These are phyloP conservation scores for Euphydryas editha DNA, from an alignment of 2,888 invertebrate genomes.

Conservation along the genomic window DNA sequence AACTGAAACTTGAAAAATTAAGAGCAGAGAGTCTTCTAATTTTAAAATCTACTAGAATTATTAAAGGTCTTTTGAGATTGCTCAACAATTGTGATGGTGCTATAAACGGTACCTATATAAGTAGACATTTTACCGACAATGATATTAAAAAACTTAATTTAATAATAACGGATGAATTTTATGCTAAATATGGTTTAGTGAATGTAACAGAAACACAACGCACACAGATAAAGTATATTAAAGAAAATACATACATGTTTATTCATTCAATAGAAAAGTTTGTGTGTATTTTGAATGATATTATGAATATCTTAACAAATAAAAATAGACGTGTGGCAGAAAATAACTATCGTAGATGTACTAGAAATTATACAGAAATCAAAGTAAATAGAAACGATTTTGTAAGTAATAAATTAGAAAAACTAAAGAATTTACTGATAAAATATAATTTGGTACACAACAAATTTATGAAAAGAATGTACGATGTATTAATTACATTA, in stretches of 20 bases:
- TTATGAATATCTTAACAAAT: conserved; percentile 54
- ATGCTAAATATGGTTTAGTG: conserved; percentile 29
- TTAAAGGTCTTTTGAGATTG: conserved; percentile 55
- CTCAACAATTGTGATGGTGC: conserved; percentile 29
- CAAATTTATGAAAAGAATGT: conserved; percentile 62
- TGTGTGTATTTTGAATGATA: conserved; percentile 58
- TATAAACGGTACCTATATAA: conserved; percentile 32
- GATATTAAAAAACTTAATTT: conserved; percentile 56
- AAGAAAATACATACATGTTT: conserved; percentile 59
- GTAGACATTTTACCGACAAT: conserved; percentile 39
- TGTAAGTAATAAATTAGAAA: conserved; percentile 48
- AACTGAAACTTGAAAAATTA: conserved; percentile 57
- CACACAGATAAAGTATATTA: conserved; percentile 60
- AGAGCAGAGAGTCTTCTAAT: conserved; percentile 58
- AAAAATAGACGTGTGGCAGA: conserved; percentile 35
- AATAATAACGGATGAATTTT: conserved; percentile 54
- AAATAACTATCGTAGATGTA: conserved; percentile 30
- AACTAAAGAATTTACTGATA: conserved; percentile 54
- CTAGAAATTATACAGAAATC: conserved; percentile 21
- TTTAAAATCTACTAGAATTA: conserved; percentile 58
- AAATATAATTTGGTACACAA: conserved; percentile 66
- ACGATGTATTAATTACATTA: conserved; percentile 52
- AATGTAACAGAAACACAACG: conserved; percentile 52
- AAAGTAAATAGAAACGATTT: conserved; percentile 25
- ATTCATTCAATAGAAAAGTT: conserved; percentile 63